phyloP scores from a whole-genome alignment of 2,888 invertebrate genomes.

The Drosophila dives region DNA sequence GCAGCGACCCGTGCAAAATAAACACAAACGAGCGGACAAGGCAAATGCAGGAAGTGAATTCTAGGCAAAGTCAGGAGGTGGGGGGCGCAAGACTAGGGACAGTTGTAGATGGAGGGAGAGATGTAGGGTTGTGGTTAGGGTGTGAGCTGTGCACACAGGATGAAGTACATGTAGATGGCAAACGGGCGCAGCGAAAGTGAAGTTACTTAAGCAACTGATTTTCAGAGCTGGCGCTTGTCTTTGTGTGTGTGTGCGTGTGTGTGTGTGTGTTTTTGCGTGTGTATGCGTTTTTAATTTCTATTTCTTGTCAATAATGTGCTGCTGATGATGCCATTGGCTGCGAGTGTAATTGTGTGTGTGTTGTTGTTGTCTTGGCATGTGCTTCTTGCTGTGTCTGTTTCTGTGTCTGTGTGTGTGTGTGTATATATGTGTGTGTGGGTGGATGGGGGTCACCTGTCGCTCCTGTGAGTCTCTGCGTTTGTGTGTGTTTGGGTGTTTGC shows the following conservation, averaged over 20 bases:
- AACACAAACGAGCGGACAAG: conserved; percentile 60
- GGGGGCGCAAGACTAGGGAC: neutral
- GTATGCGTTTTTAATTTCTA: conserved; percentile 58
- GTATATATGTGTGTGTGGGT: neutral
- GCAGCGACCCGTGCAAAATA: conserved; percentile 76
- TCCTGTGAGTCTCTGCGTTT: conserved; percentile 3
- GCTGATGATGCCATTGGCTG: conserved; percentile 52
- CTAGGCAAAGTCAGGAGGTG: neutral
- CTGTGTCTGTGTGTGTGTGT: neutral
- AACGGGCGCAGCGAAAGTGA: conserved; percentile 42
- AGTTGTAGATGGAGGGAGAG: neutral
- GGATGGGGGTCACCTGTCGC: conserved; percentile 6
- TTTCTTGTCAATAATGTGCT: conserved; percentile 58
- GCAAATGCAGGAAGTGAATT: conserved; percentile 45
- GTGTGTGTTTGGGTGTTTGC: conserved; percentile 7
- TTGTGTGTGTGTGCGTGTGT: neutral
- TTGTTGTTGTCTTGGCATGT: conserved; percentile 27
- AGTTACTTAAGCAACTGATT: conserved; percentile 77
- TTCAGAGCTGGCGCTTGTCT: conserved; percentile 46
- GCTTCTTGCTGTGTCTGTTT: conserved; percentile 12
- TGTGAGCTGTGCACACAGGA: conserved; percentile 13
- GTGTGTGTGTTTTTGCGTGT: conserved; percentile 12
- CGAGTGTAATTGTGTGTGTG: conserved; percentile 3
- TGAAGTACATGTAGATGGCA: conserved; percentile 44
- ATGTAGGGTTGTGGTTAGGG: neutral